Evolutionary conservation across 2,888 invertebrate genomes (phyloP).

Genomic region (Baronia brevicornis): DNA sequence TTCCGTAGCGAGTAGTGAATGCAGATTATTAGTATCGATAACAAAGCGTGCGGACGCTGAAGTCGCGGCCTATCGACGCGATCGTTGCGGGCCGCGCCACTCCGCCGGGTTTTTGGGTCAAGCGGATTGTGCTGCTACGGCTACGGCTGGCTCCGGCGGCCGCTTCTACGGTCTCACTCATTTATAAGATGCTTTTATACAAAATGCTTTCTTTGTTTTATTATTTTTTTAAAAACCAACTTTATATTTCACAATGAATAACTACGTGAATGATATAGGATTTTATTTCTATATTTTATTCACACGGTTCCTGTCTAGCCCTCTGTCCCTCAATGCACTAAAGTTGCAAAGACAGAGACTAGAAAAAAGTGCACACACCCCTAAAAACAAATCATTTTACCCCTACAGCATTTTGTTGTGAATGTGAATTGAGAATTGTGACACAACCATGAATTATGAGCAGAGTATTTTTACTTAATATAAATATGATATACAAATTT

Average conservation of each 20-base stretch:
- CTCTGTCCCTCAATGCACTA: too few species aligned
- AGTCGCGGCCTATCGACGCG: constrained; percentile 54
- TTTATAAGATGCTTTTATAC: constrained; percentile 31
- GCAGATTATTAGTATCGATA: constrained; percentile 22
- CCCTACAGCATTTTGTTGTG: too few species aligned
- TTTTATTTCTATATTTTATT: too few species aligned
- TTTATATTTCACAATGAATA: too few species aligned
- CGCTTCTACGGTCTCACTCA: constrained; percentile 33
- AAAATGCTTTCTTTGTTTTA: constrained; percentile 11
- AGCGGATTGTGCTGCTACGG: constrained; percentile 50
- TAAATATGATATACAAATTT: too few species aligned
- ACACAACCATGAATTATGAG: too few species aligned
- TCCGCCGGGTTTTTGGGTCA: constrained; percentile 61
- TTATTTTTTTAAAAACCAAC: constrained; percentile 2
- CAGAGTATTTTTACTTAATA: too few species aligned
- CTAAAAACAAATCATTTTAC: neutral
- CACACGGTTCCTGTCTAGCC: too few species aligned
- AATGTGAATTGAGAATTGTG: too few species aligned
- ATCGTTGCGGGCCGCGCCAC: constrained; percentile 43
- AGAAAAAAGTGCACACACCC: too few species aligned
- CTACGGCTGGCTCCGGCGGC: constrained; percentile 34
- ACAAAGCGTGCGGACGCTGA: constrained; percentile 16
- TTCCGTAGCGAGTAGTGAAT: constrained; percentile 11
- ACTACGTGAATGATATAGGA: too few species aligned
- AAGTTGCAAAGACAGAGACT: too few species aligned